A percentile compares a stretch with the other conserved stretches of the same genome.
phyloP scores from a whole-genome alignment of 2,888 invertebrate species.

The Sinhomidia bicolor region DNA sequence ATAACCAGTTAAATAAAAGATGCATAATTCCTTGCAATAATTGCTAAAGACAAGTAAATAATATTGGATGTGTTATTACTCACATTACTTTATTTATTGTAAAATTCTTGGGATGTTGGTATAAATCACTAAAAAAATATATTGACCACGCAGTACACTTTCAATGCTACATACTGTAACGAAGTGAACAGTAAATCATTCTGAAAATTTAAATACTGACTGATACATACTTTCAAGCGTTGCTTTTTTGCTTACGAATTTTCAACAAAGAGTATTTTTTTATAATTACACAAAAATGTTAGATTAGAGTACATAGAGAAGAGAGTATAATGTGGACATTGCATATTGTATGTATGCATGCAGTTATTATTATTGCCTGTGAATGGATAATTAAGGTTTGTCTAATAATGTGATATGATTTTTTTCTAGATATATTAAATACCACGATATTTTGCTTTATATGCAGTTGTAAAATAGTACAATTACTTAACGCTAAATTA shows the following conservation, averaged over 20 bases:
- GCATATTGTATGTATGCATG: neutral
- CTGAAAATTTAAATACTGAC: conserved; percentile 31
- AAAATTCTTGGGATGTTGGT: neutral
- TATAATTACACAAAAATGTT: neutral
- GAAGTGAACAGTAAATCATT: conserved; percentile 33
- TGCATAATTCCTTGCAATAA: neutral
- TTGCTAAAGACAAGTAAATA: conserved; percentile 26
- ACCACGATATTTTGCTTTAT: no score
- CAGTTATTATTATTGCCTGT: neutral
- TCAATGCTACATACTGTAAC: neutral
- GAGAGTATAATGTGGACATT: no score
- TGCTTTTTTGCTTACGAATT: conserved; percentile 3
- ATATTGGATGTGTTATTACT: conserved; percentile 16
- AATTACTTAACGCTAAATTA: neutral
- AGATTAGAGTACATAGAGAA: no score
- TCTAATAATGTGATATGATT: neutral
- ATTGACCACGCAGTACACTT: neutral
- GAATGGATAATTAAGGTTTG: conserved; percentile 17
- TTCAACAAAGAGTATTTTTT: neutral
- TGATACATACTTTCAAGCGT: conserved; percentile 11
- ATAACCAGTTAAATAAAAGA: neutral
- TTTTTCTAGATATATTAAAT: neutral
- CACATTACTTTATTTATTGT: conserved; percentile 8
- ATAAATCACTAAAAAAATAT: conserved; percentile 25
- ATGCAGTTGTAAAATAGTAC: neutral